Conservation (phyloP, 35 echinoderm and acorn worm genomes). For the Amphiura filiformis region DNA sequence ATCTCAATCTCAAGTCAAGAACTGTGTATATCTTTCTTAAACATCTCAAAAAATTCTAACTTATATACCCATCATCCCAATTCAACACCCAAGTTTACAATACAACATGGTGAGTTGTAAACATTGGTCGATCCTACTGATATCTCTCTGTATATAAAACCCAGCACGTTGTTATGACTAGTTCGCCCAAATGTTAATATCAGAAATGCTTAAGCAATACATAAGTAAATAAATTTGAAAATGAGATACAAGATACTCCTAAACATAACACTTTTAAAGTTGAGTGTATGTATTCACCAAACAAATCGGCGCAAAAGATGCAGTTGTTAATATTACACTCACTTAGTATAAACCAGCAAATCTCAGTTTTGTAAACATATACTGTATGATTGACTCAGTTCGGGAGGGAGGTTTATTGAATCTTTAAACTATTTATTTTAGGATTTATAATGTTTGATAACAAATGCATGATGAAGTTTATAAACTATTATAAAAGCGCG, state of each 20-base stretch:
- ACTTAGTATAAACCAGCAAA: background rate
- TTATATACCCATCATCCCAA: background rate
- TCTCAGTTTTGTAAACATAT: background rate
- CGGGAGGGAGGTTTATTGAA: constrained; percentile 2
- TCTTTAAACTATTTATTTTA: constrained; percentile 6
- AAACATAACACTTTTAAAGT: background rate
- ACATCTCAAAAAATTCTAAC: no score
- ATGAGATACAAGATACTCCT: background rate
- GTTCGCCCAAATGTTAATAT: background rate
- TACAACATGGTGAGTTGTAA: background rate
- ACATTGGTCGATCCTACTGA: background rate
- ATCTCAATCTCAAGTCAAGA: no score
- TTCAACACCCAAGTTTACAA: background rate
- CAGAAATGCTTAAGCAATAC: background rate
- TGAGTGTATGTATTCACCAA: background rate
- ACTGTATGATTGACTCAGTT: background rate
- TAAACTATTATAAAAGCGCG: background rate
- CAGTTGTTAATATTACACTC: background rate
- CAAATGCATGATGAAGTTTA: background rate
- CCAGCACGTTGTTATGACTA: background rate
- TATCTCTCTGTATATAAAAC: background rate
- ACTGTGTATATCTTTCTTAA: no score
- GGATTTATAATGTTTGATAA: constrained; percentile 12
- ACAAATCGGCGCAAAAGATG: background rate
- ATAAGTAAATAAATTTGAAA: constrained; percentile 8